These are phyloP conservation scores for Eretmocerus hayati DNA, from an alignment of 2,888 invertebrate species.

Conservation along the genomic window DNA sequence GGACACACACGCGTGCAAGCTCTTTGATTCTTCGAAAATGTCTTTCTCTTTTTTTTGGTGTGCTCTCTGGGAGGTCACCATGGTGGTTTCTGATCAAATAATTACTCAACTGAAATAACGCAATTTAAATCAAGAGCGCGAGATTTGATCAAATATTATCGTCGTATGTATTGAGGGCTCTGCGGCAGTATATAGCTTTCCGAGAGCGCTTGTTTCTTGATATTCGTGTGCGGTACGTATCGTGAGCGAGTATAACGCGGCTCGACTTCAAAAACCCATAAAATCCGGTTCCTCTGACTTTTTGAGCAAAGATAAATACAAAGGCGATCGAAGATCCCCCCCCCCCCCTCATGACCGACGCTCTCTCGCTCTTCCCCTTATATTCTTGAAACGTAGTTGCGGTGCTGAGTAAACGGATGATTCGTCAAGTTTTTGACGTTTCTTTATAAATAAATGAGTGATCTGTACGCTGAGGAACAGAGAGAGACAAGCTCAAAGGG, in stretches of 20 bases:
- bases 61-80: no score
- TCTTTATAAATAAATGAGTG: conserved; percentile 23
- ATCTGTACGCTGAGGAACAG: neutral
- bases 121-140: conserved; percentile 17
- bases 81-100: conserved; percentile 21
- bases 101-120: conserved; percentile 20
- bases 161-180: no score
- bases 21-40: conserved; percentile 2
- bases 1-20: neutral
- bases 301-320: conserved; percentile 22
- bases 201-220: neutral
- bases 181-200: no score
- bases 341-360: neutral
- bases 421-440: conserved; percentile 24
- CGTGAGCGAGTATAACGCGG: conserved; percentile 1
- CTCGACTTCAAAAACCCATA: conserved; percentile 12
- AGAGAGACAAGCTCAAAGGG: neutral
- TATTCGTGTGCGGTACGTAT: conserved; percentile 5
- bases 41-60: conserved; percentile 1
- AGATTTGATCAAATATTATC: conserved; percentile 19
- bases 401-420: conserved; percentile 23
- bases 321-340: conserved; percentile 13
- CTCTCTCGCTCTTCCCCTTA: neutral
- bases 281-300: conserved; percentile 20
- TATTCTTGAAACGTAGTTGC: neutral